Conservation (phyloP, 2,113 vertebrate species). For the Puffinus mauretanicus region DNA sequence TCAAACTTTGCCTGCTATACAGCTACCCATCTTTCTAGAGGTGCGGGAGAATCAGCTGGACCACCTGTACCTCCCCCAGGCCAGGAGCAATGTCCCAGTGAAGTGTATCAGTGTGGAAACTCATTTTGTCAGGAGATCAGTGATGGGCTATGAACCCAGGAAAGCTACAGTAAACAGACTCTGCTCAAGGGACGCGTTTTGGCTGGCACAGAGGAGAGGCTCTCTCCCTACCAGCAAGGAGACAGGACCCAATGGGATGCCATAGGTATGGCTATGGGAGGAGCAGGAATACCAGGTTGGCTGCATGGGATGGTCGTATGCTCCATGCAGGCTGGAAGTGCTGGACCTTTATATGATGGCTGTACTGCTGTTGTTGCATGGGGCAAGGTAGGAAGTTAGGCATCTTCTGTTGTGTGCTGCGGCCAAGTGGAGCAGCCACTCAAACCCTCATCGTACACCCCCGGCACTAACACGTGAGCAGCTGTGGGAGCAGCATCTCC, state of each 20-base stretch:
- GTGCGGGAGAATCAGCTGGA: neutral
- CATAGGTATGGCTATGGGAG: neutral
- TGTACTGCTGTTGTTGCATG: neutral
- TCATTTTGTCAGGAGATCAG: neutral
- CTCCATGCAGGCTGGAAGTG: neutral
- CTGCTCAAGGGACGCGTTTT: neutral
- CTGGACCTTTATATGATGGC: neutral
- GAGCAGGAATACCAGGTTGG: neutral
- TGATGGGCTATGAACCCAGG: neutral
- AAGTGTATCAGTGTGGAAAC: accelerated
- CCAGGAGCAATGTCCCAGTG: neutral
- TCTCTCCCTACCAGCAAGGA: neutral
- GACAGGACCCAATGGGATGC: neutral
- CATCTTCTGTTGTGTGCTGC: neutral
- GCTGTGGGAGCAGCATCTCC: neutral
- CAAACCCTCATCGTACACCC: neutral
- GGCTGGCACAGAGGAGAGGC: neutral
- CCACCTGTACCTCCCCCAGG: neutral
- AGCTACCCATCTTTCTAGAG: neutral
- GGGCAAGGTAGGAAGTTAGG: neutral
- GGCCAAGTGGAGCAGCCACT: neutral
- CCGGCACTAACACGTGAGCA: neutral
- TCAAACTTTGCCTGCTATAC: neutral
- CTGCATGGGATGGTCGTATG: neutral
- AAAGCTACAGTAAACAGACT: neutral